Evolutionary conservation across 2,888 invertebrate genomes (phyloP).

Genomic region (Luperina testacea): DNA sequence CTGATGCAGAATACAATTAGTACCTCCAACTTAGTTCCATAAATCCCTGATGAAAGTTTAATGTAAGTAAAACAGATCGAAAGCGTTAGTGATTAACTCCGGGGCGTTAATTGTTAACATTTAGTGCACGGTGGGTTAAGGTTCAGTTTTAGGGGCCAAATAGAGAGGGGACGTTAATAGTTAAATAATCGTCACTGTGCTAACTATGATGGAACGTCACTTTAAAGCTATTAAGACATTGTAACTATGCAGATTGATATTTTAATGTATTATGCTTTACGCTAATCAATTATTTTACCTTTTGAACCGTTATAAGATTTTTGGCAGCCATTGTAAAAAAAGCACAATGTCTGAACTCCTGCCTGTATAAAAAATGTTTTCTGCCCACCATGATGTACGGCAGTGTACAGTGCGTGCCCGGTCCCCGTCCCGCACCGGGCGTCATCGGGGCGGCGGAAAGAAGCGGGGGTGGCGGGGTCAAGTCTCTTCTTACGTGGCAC

Average conservation of each 20-base stretch:
- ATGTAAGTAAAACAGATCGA: conserved; percentile 50
- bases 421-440: too few species aligned
- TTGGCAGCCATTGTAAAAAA: not conserved
- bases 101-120: conserved; percentile 56
- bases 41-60: conserved; percentile 25
- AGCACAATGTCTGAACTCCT: too few species aligned
- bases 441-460: too few species aligned
- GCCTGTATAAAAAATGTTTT: not conserved
- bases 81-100: conserved; percentile 46
- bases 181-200: conserved; percentile 37
- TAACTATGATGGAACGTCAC: conserved; percentile 14
- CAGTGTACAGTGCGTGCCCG: too few species aligned
- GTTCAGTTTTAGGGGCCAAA: conserved; percentile 39
- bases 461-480: too few species aligned
- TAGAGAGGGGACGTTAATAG: conserved; percentile 35
- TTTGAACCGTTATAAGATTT: not conserved
- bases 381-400: not conserved
- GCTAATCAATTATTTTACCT: not conserved
- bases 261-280: not conserved
- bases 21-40: not conserved
- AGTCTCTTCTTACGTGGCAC: too few species aligned
- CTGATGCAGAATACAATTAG: not conserved
- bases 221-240: conserved; percentile 4
- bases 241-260: not conserved
- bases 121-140: conserved; percentile 39